These are phyloP conservation scores for Uropetala carovei DNA, from an alignment of 2,888 invertebrate genomes.

Conservation along the genomic window DNA sequence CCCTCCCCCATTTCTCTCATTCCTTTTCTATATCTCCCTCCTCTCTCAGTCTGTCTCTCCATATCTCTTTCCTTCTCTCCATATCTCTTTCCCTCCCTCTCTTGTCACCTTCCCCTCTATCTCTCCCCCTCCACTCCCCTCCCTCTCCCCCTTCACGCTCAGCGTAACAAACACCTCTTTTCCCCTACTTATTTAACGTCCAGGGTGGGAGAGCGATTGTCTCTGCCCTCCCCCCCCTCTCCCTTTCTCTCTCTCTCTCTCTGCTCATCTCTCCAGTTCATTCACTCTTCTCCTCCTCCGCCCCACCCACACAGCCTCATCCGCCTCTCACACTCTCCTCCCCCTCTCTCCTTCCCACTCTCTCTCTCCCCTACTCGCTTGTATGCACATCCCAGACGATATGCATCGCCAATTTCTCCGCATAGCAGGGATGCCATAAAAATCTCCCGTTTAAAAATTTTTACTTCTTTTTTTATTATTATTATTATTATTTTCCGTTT, in stretches of 20 bases:
- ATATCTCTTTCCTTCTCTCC: too few relatives aligned
- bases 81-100: too few relatives aligned
- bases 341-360: not conserved
- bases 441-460: not conserved
- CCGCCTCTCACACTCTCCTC: not conserved
- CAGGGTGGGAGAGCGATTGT: not conserved
- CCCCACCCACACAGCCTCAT: not conserved
- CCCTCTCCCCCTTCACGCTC: not conserved
- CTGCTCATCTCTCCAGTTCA: not conserved
- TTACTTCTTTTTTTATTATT: not conserved
- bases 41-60: too few relatives aligned
- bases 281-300: not conserved
- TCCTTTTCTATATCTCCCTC: too few relatives aligned
- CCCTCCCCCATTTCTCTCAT: too few relatives aligned
- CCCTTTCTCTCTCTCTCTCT: not conserved
- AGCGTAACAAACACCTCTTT: not conserved
- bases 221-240: not conserved
- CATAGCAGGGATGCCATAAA: not conserved
- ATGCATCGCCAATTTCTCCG: conserved; percentile 27
- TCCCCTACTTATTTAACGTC: not conserved
- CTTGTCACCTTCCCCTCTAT: too few relatives aligned
- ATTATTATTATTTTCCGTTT: not conserved
- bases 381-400: not conserved
- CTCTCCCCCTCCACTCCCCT: not conserved
- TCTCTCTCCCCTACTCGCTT: not conserved